phyloP scores from a whole-genome alignment of 2,113 vertebrate species.

The Notarius quadriscutis region DNA sequence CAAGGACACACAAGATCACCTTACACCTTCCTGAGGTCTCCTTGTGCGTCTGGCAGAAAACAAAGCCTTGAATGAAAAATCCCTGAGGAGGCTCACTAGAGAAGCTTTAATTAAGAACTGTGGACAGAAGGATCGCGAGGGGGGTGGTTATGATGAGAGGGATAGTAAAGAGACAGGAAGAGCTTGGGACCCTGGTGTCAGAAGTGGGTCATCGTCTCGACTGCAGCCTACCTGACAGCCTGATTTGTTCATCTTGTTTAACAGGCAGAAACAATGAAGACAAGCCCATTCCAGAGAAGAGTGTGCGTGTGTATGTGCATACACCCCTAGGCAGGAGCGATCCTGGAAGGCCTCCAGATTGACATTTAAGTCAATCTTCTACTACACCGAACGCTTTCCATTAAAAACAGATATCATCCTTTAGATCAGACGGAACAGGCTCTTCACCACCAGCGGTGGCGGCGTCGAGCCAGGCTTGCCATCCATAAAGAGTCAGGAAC shows the following conservation, averaged over 20 bases:
- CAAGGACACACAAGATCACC: slow-evolving; percentile 45
- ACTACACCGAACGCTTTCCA: background rate
- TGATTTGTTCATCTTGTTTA: slow-evolving; percentile 81
- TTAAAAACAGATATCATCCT: background rate
- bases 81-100: slow-evolving; percentile 67
- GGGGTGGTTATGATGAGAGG: background rate
- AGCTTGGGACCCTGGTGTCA: slow-evolving; percentile 61
- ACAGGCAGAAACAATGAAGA: slow-evolving; percentile 77
- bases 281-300: slow-evolving; percentile 70
- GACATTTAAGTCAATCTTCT: background rate
- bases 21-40: slow-evolving; percentile 27
- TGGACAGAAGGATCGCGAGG: slow-evolving; percentile 45
- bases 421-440: background rate
- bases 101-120: slow-evolving; percentile 77
- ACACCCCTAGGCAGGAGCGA: slow-evolving; percentile 63
- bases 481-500: background rate
- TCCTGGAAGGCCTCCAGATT: slow-evolving; percentile 51
- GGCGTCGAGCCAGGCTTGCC: background rate
- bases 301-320: background rate
- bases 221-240: slow-evolving; percentile 79
- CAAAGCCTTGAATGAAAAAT: slow-evolving; percentile 48
- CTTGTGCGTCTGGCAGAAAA: slow-evolving; percentile 20
- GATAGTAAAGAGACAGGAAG: slow-evolving; percentile 21
- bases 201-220: slow-evolving; percentile 79
- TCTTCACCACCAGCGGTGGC: background rate